phyloP scores from a whole-genome alignment of 2,797 vertebrate species.

The Erithacus rubecula region DNA sequence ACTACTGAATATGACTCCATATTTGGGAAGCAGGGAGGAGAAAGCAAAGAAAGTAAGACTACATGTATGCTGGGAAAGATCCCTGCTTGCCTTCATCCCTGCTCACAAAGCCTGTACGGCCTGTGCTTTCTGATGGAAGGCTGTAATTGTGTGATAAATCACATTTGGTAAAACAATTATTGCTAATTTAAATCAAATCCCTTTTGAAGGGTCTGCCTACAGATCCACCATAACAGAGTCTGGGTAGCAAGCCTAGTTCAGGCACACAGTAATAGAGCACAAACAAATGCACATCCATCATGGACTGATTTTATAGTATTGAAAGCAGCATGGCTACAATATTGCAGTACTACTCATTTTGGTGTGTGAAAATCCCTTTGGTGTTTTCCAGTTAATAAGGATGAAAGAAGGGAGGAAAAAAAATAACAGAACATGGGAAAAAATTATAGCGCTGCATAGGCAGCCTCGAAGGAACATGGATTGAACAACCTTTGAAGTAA shows the following conservation, averaged over 20 bases:
- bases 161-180: background rate
- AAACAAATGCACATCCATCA: background rate
- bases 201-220: background rate
- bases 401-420: background rate
- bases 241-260: background rate
- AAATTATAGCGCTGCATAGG: constrained; percentile 47
- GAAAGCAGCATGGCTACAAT: background rate
- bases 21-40: background rate
- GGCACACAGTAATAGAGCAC: background rate
- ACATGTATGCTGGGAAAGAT: background rate
- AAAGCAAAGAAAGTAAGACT: background rate
- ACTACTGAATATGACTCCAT: background rate
- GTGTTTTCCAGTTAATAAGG: constrained; percentile 53
- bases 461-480: constrained; percentile 35
- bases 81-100: background rate
- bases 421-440: background rate
- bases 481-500: constrained; percentile 41
- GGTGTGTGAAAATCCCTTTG: constrained; percentile 49
- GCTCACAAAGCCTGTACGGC: background rate
- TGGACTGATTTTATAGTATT: background rate
- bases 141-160: background rate
- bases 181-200: background rate
- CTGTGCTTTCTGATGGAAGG: background rate
- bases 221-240: background rate
- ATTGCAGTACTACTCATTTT: constrained; percentile 17